Percentiles rank a stretch among this genome's conserved stretches.
Evolutionary conservation across 2,888 invertebrate species (phyloP).

Genomic region (Hirtodrosophila confusa): DNA sequence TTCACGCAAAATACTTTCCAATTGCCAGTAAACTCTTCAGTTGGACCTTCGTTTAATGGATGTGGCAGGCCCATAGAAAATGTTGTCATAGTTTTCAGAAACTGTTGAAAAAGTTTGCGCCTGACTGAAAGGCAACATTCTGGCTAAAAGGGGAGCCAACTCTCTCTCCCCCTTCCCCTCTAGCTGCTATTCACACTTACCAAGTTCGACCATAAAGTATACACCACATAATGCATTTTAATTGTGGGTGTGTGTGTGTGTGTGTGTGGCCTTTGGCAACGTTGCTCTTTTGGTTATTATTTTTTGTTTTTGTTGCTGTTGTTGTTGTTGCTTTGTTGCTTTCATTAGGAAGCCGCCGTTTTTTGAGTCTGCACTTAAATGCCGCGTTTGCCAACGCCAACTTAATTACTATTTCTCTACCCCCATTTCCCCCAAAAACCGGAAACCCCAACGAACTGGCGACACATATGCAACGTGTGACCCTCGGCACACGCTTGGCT

Average conservation of each 20-base stretch:
- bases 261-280: slow-evolving; percentile 15
- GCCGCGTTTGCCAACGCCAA: slow-evolving; percentile 66
- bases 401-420: slow-evolving; percentile 75
- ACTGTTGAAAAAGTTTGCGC: slow-evolving; percentile 36
- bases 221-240: slow-evolving; percentile 60
- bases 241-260: slow-evolving; percentile 42
- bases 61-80: slow-evolving; percentile 10
- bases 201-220: slow-evolving; percentile 31
- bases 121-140: slow-evolving; percentile 27
- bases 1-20: too few relatives aligned
- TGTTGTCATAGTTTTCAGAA: slow-evolving; percentile 32
- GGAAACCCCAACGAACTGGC: slow-evolving; percentile 26
- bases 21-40: too few relatives aligned
- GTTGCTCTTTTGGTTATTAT: background rate
- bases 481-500: background rate
- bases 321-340: slow-evolving; percentile 25
- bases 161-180: background rate
- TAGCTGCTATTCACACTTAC: background rate
- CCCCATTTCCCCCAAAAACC: slow-evolving; percentile 16
- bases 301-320: background rate
- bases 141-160: slow-evolving; percentile 11
- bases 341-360: slow-evolving; percentile 44
- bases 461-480: slow-evolving; percentile 38
- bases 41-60: background rate
- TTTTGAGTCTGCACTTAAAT: slow-evolving; percentile 48